phyloP scores from a whole-genome alignment of 64 coral and sea anemone genomes.

The Pocillopora damicornis region DNA sequence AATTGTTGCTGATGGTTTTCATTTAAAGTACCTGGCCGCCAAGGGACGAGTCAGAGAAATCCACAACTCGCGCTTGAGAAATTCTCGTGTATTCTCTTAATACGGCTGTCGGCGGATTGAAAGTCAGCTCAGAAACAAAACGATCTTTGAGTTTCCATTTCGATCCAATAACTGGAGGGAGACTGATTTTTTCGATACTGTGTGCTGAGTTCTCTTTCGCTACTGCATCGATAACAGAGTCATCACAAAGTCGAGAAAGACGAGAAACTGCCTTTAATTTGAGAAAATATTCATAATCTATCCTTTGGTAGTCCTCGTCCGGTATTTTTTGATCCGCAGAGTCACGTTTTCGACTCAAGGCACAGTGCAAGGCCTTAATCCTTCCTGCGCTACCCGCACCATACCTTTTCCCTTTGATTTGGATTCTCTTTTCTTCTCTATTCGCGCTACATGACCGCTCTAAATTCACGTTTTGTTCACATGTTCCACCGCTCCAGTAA shows the following conservation, averaged over 20 bases:
- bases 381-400: not conserved
- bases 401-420: not conserved
- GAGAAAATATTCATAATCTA: slow-evolving; percentile 50
- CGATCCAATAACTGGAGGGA: slow-evolving; percentile 27
- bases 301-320: slow-evolving; percentile 44
- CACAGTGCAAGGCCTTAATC: slow-evolving; percentile 20
- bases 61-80: slow-evolving; percentile 20
- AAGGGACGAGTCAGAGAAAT: slow-evolving; percentile 11
- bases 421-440: not conserved
- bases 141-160: slow-evolving; percentile 40
- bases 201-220: slow-evolving; percentile 28
- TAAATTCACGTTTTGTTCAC: not conserved
- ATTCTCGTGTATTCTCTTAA: slow-evolving; percentile 49
- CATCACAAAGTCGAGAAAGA: not conserved
- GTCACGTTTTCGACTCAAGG: slow-evolving; percentile 17
- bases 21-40: not conserved
- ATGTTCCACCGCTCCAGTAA: not conserved
- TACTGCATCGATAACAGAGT: slow-evolving; percentile 30
- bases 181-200: not conserved
- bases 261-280: not conserved
- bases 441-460: not conserved
- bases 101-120: slow-evolving; percentile 24
- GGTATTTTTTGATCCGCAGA: not conserved
- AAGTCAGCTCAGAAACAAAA: slow-evolving; percentile 19
- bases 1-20: not conserved